Base-by-base conservation (phyloP, 2,113 vertebrate genomes). In the Myrmecobius fasciatus region DNA sequence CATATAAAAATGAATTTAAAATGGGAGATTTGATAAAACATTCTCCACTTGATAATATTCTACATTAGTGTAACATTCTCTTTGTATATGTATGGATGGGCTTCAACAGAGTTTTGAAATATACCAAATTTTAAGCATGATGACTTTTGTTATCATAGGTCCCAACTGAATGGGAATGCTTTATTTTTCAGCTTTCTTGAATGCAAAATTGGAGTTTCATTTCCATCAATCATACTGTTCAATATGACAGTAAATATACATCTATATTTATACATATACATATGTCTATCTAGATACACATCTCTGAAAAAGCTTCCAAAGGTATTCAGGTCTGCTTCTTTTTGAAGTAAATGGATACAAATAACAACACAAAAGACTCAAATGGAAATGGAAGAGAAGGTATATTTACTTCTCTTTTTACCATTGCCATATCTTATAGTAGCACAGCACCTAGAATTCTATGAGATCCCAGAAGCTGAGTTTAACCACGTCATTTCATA, bases 161-260 rank as follows among this genome's bases (percentile, higher is more conserved):
- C 8, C 36, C 91, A 52, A 75, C 53, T 24, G 26, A 53, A 9
- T 28, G 11, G 46, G 9, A 17, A 93, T 51, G 28, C 91, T 92
- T 60, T 60, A 60, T 36, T 67, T 67, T 75, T 28, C 90, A n/a
- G 89, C 0, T 56, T 24, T 93, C 31, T 91, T 91, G 6, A 43
- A 90, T 22, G 26, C 91, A 96, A 96, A 95, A 53, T 2, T 54
- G 47, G 20, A 52, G 12, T 11, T 95, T 94, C 52, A 36, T 89
- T 83, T 43, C 36, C 36, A 43, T 83, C 67, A 83, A 24, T 83
- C 67, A 83, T 83, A 43, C n/a, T 83, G 67, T 83, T 83, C 36
- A 83, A 83, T 43, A 43, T 43, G 67, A 83, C 1, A 43, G 20
- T 14, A 83, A 20, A 20, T 43, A 83, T 5, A 83, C 10, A 43